These are phyloP conservation scores for Tychaedon coryphoeus DNA, from an alignment of 2,113 vertebrate species.

Conservation along the genomic window DNA sequence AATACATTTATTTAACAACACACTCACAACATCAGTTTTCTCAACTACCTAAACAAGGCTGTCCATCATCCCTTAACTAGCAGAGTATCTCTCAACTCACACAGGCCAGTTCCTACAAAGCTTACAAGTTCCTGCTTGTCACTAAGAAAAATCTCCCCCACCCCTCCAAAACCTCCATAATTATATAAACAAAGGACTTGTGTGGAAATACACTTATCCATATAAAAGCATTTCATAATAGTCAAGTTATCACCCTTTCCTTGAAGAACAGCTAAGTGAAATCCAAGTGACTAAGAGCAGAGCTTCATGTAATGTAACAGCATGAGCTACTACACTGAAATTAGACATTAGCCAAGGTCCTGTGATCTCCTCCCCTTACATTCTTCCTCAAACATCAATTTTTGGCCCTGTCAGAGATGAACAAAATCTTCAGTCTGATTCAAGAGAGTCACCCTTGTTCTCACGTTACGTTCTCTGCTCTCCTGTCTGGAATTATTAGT, in stretches of 20 bases:
- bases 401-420: constrained; percentile 16
- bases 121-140: neutral
- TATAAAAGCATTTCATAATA: neutral
- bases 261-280: neutral
- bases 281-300: neutral
- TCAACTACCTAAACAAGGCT: neutral
- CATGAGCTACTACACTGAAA: neutral
- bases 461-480: neutral
- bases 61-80: neutral
- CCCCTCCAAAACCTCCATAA: neutral
- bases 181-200: constrained; percentile 12
- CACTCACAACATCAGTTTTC: neutral
- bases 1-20: neutral
- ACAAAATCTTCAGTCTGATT: constrained; percentile 12
- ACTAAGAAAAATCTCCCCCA: neutral
- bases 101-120: neutral
- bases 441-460: neutral
- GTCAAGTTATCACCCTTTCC: neutral
- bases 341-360: neutral
- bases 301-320: neutral
- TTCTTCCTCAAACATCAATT: neutral
- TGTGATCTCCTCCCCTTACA: constrained; percentile 4
- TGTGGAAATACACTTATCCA: neutral
- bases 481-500: neutral
- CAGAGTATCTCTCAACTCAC: neutral